Evolutionary conservation across 1,140 invertebrate species (phyloP).

Genomic region (Acromyrmex echinatior): DNA sequence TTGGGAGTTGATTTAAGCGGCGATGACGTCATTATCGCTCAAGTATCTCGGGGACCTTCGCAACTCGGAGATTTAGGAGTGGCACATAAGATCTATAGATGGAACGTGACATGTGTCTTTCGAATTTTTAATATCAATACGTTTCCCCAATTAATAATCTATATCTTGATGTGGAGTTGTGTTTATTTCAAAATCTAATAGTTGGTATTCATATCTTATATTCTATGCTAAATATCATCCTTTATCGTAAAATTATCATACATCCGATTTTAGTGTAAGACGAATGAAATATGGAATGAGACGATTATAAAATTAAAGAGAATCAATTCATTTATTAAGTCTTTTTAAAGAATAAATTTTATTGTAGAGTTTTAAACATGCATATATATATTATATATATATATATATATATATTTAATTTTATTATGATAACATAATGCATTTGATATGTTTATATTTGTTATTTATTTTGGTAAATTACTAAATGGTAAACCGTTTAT

Average conservation of each 20-base stretch:
- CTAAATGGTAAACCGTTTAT: background rate
- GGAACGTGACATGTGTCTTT: background rate
- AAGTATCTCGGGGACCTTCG: background rate
- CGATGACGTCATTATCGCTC: conserved; percentile 19
- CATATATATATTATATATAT: background rate
- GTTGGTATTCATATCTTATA: conserved; percentile 20
- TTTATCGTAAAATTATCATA: conserved; percentile 16
- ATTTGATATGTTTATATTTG: background rate
- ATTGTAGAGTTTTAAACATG: background rate
- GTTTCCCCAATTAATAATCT: background rate
- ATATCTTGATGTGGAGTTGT: background rate
- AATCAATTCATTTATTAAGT: background rate
- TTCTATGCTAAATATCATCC: background rate
- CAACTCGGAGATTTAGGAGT: background rate
- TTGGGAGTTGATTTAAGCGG: conserved; percentile 3
- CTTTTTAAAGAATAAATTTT: background rate
- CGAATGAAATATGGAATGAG: background rate
- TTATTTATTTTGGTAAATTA: background rate
- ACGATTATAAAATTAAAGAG: background rate
- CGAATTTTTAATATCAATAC: conserved; percentile 15
- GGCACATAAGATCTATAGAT: background rate
- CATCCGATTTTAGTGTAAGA: background rate
- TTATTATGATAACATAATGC: background rate
- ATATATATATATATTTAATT: background rate
- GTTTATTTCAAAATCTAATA: conserved; percentile 14